These are phyloP conservation scores for Caerostris darwini DNA, from an alignment of 1,140 invertebrate genomes.

Conservation along the genomic window DNA sequence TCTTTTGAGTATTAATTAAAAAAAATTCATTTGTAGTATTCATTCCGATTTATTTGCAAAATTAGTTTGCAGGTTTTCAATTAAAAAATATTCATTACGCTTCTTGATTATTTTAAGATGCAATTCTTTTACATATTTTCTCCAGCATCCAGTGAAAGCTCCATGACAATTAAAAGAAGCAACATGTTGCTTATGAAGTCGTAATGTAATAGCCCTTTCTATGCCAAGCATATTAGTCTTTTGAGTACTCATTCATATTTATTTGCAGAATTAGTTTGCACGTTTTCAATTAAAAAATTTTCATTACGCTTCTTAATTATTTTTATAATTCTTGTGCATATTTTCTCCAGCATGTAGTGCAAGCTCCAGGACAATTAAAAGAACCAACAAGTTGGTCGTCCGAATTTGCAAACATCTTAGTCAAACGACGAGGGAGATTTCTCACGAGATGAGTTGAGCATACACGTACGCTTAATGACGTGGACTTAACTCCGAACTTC, in stretches of 20 bases:
- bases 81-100: too few species aligned
- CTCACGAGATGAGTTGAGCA: slow-evolving; percentile 17
- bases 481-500: slow-evolving; percentile 14
- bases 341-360: neutral
- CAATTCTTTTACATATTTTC: neutral
- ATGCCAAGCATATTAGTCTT: too few species aligned
- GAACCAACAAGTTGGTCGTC: neutral
- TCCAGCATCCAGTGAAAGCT: neutral
- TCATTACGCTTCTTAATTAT: neutral
- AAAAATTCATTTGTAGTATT: too few species aligned
- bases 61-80: too few species aligned
- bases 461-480: slow-evolving; percentile 30
- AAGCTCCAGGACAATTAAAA: neutral
- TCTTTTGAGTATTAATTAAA: too few species aligned
- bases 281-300: neutral
- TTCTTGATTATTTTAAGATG: too few species aligned
- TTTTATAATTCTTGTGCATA: neutral
- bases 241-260: too few species aligned
- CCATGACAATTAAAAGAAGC: neutral
- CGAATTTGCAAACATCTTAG: neutral
- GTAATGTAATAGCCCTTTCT: too few species aligned
- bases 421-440: neutral
- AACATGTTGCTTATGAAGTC: neutral
- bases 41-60: too few species aligned
- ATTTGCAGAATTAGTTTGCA: too few species aligned